Evolutionary conservation across 2,113 vertebrate species (phyloP), one percentile per base, ranked within the genome.

Genomic region (Potamarius usumacintae): DNA sequence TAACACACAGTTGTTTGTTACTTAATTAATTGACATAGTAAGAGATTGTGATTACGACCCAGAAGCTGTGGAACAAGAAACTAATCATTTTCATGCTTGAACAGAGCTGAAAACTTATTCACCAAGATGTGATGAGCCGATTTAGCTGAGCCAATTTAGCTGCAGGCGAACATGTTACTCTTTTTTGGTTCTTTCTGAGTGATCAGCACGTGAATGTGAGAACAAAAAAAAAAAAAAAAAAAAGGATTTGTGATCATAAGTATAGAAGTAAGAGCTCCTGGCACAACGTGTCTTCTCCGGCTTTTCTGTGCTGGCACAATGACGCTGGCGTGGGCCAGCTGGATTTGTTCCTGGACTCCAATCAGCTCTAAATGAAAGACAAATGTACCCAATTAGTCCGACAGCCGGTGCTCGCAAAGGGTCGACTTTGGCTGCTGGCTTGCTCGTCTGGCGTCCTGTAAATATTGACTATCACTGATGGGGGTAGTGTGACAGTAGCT

Each of bases 401-500:
- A 88, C 94, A 93, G 93, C 92, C 92, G 93, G 93, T 92, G 91
- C 87, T 86, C 89, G 82, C 79, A 92, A 93, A 93, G 91, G 88
- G 91, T 92, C 92, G 91, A 90, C 92, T 94, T 92, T 89, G 89
- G 89, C 89, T 74, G 88, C n/a, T 63, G 91, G 91, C 87, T 83
- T 88, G 86, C 74, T 92, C 86, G 89, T 89, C 86, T 90, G 94
- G 91, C 86, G 86, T 90, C 88, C 90, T 88, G 90, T 94, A 93
- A 94, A 94, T 93, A 92, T 93, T 94, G 93, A 94, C 92, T 91
- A 88, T 86, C 91, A 92, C 88, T 91, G 92, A 93, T 92, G 79
- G 76, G 57, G 90, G 90, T 92, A 92, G 87, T 89, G 78, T 91
- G 91, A 93, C 90, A 88, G 90, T 88, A 86, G 85, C 86, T 89